These are phyloP conservation scores for Dendrocincla fuliginosa DNA, from an alignment of 2,797 vertebrate genomes.

Conservation along the genomic window DNA sequence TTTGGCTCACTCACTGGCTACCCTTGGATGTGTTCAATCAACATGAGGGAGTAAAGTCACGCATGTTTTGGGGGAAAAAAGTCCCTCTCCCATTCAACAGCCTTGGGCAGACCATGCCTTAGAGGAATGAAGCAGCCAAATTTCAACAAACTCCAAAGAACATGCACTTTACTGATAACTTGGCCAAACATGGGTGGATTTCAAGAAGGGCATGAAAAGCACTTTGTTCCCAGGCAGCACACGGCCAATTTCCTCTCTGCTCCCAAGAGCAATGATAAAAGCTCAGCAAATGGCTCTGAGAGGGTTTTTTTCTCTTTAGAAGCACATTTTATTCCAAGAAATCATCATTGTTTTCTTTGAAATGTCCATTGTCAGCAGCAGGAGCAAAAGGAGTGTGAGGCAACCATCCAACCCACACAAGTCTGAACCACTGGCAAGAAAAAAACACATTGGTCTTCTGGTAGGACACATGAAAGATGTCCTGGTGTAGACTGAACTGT, in stretches of 20 bases:
- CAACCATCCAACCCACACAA: slow-evolving; percentile 2
- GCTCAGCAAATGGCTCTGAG: slow-evolving; percentile 45
- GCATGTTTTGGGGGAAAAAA: not conserved
- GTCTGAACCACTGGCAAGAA: not conserved
- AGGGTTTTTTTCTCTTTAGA: not conserved
- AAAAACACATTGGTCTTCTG: not conserved
- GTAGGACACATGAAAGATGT: not conserved
- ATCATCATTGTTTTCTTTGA: slow-evolving; percentile 44
- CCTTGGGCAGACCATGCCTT: not conserved
- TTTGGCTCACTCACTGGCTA: not conserved
- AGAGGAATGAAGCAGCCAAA: slow-evolving; percentile 48
- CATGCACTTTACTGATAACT: slow-evolving; percentile 33
- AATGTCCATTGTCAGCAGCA: slow-evolving; percentile 39
- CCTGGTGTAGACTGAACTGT: not conserved
- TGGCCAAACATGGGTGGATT: slow-evolving; percentile 57
- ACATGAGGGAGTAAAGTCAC: not conserved
- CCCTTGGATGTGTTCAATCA: not conserved
- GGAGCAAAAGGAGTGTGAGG: not conserved
- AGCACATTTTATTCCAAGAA: slow-evolving; percentile 51
- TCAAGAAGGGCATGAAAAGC: slow-evolving; percentile 47
- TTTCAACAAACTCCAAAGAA: slow-evolving; percentile 38
- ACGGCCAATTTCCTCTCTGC: slow-evolving; percentile 29
- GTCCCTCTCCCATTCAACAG: not conserved
- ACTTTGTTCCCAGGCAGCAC: slow-evolving; percentile 28
- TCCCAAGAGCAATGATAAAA: slow-evolving; percentile 58